Evolutionary conservation across 2,888 invertebrate genomes (phyloP).

Genomic region (Gisinianus flammeolus): DNA sequence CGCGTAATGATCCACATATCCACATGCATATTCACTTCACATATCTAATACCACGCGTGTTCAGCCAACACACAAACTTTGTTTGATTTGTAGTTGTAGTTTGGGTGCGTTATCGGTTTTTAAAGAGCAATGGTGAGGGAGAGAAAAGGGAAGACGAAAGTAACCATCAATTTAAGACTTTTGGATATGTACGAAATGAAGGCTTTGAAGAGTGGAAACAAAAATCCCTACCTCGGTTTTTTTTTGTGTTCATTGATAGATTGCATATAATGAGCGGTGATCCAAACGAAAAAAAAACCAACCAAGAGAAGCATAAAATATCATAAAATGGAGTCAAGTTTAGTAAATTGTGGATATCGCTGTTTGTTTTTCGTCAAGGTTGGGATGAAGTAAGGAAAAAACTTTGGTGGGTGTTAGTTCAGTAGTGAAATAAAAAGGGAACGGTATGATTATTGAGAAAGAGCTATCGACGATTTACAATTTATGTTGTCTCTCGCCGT

Average conservation of each 20-base stretch:
- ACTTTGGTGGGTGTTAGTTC: no score
- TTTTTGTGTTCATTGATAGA: neutral
- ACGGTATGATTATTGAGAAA: no score
- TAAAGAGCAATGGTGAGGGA: neutral
- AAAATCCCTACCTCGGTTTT: neutral
- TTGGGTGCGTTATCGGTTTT: slow-evolving; percentile 4
- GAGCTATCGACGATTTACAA: neutral
- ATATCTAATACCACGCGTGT: neutral
- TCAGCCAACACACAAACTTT: neutral
- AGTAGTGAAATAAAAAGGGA: no score
- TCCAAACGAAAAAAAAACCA: no score
- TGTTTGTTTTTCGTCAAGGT: no score
- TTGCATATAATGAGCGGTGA: neutral
- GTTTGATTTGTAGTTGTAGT: neutral
- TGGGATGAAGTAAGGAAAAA: no score
- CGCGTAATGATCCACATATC: neutral
- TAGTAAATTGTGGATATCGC: no score
- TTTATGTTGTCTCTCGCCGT: neutral
- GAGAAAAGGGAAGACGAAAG: neutral
- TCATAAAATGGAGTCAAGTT: no score
- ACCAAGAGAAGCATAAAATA: no score
- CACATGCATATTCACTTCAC: neutral
- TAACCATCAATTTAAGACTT: neutral
- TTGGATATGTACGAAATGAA: neutral
- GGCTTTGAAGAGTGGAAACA: no score